Evolutionary conservation across 2,797 vertebrate genomes (phyloP).

Genomic region (Tympanoctomys barrerae): DNA sequence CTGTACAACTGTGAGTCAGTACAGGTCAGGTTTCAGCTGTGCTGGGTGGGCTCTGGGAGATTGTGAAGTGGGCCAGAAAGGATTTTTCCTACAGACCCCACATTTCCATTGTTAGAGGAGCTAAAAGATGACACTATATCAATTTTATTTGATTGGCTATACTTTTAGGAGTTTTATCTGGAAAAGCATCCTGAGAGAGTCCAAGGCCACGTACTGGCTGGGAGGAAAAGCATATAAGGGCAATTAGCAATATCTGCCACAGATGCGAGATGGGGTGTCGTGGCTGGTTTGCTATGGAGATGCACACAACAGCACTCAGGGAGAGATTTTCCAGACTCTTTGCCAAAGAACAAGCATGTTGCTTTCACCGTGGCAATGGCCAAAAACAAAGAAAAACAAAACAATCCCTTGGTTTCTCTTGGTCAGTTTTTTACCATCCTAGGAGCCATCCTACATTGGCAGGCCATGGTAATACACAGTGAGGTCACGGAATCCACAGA

Average conservation of each 20-base stretch:
- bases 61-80: background rate
- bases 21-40: background rate
- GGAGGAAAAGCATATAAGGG: background rate
- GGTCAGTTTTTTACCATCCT: background rate
- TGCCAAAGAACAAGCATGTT: background rate
- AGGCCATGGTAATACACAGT: background rate
- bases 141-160: background rate
- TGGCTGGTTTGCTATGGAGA: background rate
- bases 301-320: background rate
- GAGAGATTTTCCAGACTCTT: background rate
- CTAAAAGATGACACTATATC: background rate
- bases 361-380: slow-evolving; percentile 4
- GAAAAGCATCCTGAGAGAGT: background rate
- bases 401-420: background rate
- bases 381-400: background rate
- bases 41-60: background rate
- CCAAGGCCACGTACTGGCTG: background rate
- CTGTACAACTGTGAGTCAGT: background rate
- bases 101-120: background rate
- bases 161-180: background rate
- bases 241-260: background rate
- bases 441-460: background rate
- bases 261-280: background rate
- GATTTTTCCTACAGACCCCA: background rate
- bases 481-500: background rate